Conservation (phyloP, 2,113 vertebrate species). For the Paralichthys olivaceus region DNA sequence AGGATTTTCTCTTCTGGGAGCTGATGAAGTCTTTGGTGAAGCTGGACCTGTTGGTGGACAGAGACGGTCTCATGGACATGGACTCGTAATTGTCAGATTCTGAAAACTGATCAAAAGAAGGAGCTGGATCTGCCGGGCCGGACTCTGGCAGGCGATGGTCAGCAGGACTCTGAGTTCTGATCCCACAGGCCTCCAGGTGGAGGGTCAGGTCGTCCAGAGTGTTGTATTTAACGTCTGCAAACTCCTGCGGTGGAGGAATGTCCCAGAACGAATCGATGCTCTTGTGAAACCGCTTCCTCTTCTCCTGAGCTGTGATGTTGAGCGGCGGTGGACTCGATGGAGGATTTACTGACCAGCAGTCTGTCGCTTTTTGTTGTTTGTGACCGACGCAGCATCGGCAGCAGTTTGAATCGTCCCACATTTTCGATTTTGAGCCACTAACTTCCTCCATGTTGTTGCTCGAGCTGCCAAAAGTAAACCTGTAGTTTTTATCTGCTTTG, state of each 20-base stretch:
- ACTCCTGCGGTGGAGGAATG: constrained; percentile 78
- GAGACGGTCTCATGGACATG: constrained; percentile 40
- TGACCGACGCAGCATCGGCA: constrained; percentile 40
- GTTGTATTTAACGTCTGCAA: constrained; percentile 70
- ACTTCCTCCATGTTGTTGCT: constrained; percentile 32
- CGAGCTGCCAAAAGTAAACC: constrained; percentile 65
- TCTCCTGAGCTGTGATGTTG: constrained; percentile 52
- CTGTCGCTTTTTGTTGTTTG: constrained; percentile 40
- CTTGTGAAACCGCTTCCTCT: constrained; percentile 32
- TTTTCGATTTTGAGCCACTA: constrained; percentile 62
- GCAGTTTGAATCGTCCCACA: constrained; percentile 65
- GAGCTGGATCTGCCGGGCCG: neutral
- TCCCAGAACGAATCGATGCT: constrained; percentile 49
- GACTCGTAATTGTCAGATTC: constrained; percentile 54
- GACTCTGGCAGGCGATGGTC: neutral
- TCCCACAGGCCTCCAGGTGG: constrained; percentile 58
- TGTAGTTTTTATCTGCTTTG: constrained; percentile 58
- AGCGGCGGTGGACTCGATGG: constrained; percentile 40
- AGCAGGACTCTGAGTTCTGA: constrained; percentile 27
- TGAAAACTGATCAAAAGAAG: constrained; percentile 46
- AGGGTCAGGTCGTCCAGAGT: constrained; percentile 67
- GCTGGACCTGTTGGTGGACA: constrained; percentile 66
- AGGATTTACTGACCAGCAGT: constrained; percentile 56
- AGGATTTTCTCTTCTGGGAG: constrained; percentile 57
- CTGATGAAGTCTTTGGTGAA: constrained; percentile 70